phyloP scores from a whole-genome alignment of 2,888 invertebrate genomes.

The Gryllus longicercus region DNA sequence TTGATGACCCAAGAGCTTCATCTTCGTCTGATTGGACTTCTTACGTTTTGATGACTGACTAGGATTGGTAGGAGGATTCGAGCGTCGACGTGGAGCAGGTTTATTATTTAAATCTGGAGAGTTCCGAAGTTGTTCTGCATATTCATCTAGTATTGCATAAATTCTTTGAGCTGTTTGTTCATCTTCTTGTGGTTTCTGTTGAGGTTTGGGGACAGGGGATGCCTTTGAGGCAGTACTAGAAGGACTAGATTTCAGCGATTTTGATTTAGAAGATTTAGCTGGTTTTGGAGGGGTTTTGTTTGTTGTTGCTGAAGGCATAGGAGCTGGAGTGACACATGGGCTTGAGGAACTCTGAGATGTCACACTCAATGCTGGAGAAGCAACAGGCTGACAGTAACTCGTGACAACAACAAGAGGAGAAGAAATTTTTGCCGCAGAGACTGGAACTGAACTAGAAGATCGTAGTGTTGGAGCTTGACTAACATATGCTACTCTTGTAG shows the following conservation, averaged over 20 bases:
- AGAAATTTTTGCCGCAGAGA: slow-evolving; percentile 29
- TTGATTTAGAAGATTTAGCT: slow-evolving; percentile 50
- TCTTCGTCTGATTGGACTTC: slow-evolving; percentile 59
- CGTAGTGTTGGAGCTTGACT: slow-evolving; percentile 51
- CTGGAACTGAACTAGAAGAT: slow-evolving; percentile 21
- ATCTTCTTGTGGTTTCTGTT: slow-evolving; percentile 73
- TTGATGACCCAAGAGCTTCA: slow-evolving; percentile 49
- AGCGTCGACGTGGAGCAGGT: slow-evolving; percentile 71
- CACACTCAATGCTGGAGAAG: slow-evolving; percentile 56
- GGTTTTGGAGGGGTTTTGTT: slow-evolving; percentile 41
- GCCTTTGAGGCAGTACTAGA: slow-evolving; percentile 60
- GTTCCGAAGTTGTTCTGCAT: slow-evolving; percentile 74
- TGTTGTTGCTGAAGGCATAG: slow-evolving; percentile 44
- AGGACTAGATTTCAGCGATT: slow-evolving; percentile 57
- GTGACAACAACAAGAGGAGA: slow-evolving; percentile 54
- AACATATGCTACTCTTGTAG: slow-evolving; percentile 53
- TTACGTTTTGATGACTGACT: slow-evolving; percentile 66
- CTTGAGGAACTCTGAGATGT: slow-evolving; percentile 58
- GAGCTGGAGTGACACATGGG: slow-evolving; percentile 56
- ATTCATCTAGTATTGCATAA: slow-evolving; percentile 73
- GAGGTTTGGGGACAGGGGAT: slow-evolving; percentile 62
- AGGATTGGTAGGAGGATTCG: slow-evolving; percentile 70
- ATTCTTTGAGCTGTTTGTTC: slow-evolving; percentile 77
- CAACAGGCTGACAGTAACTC: slow-evolving; percentile 54
- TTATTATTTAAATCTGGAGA: slow-evolving; percentile 77